Percentiles rank a stretch among this genome's conserved stretches.
Evolutionary conservation across 1,140 invertebrate species (phyloP).

Genomic region (Papilio glaucus): DNA sequence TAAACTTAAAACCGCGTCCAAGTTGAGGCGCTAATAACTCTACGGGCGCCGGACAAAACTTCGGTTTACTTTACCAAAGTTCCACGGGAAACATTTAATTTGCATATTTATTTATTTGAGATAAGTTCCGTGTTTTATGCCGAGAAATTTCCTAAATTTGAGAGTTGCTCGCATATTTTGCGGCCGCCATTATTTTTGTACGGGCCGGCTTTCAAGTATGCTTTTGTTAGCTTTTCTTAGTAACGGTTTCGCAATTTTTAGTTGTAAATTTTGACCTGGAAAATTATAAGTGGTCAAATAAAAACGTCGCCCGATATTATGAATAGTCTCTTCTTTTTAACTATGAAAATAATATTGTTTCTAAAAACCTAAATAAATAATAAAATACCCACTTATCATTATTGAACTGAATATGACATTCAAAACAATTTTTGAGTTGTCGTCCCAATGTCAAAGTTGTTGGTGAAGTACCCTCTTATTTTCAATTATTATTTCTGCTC

Average conservation of each 20-base stretch:
- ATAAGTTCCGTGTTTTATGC: slow-evolving; percentile 35
- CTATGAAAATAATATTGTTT: neutral
- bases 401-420: no score
- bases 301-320: neutral
- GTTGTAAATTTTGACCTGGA: slow-evolving; percentile 15
- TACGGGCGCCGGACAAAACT: slow-evolving; percentile 46
- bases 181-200: slow-evolving; percentile 24
- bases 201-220: slow-evolving; percentile 25
- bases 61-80: slow-evolving; percentile 51
- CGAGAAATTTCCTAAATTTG: slow-evolving; percentile 32
- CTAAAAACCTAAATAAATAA: neutral
- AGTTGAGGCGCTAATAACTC: slow-evolving; percentile 59
- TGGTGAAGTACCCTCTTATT: no score
- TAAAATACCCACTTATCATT: neutral
- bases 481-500: no score
- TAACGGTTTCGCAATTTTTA: slow-evolving; percentile 22
- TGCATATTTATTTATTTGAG: slow-evolving; percentile 47
- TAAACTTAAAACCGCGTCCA: slow-evolving; percentile 56
- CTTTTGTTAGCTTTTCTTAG: slow-evolving; percentile 25
- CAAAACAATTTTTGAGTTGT: no score
- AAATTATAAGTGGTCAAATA: slow-evolving; percentile 9
- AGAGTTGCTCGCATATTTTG: slow-evolving; percentile 33
- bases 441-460: no score
- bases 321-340: neutral
- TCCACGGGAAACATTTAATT: slow-evolving; percentile 49